phyloP scores from a whole-genome alignment of 92 coral and sea anemone genomes.

The Nematostella vectensis region DNA sequence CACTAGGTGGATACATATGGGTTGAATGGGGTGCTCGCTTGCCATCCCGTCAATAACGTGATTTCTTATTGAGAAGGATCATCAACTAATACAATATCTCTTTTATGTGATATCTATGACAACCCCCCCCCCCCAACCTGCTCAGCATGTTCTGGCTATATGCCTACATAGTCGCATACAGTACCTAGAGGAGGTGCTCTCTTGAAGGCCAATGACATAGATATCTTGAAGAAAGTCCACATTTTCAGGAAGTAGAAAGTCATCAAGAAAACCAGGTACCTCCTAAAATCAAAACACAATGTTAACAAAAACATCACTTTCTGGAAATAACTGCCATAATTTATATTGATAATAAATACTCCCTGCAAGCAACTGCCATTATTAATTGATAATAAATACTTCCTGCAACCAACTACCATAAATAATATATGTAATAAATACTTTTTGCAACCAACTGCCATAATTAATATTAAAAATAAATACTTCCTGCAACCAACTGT shows the following conservation, averaged over 20 bases:
- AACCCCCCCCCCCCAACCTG: no score
- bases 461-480: not conserved
- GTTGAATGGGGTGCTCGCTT: no score
- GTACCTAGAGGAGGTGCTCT: slow-evolving; percentile 83
- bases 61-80: no score
- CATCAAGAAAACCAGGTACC: slow-evolving; percentile 80
- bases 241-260: slow-evolving; percentile 76
- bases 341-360: not conserved
- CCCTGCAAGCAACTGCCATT: not conserved
- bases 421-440: no score
- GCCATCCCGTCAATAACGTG: no score
- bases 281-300: slow-evolving; percentile 27
- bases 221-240: slow-evolving; percentile 77
- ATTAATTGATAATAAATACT: not conserved
- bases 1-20: no score
- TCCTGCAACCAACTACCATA: no score
- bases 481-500: not conserved
- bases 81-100: no score
- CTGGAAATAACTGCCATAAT: not conserved
- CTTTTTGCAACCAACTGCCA: not conserved
- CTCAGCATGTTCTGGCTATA: no score
- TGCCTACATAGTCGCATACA: no score
- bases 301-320: not conserved
- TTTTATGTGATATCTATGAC: no score
- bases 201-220: slow-evolving; percentile 90